Base-by-base conservation (phyloP, 2,113 vertebrate species). In the Himantopus leucocephalus region DNA sequence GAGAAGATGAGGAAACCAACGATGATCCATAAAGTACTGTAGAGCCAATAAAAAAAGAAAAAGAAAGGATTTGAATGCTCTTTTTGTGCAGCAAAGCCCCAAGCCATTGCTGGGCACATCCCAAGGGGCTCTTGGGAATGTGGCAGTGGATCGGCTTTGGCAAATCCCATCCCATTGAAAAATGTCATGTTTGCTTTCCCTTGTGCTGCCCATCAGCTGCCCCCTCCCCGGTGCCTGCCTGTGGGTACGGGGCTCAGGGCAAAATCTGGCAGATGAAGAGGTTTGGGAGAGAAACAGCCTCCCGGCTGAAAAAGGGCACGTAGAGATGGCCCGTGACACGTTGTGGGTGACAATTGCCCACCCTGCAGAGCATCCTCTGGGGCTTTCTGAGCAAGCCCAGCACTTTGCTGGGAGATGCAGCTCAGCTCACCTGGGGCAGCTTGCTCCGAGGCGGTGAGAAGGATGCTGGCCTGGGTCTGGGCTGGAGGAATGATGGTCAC, bases 301-400 rank as follows among this genome's bases (percentile, higher is more conserved):
- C 63, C 37, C 7, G 71, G 66, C 9, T 41, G 62, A 14, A 10
- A 32, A 23, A 0, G 10, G 32, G 6, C 4, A 0, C 11, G 1
- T 0, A 1, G 52, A 22, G 27, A 2, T 29, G 72, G 22, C 19
- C 39, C 1, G 16, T 7, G 50, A 16, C 58, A 7, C 5, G 1
- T 3, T 3, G 1, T 3, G 20, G 62, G 41, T 72, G 75, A 23
- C 43, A 19, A 18, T 1, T 6, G 21, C 39, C 19, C 68, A 13
- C 45, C 48, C n/a, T 55, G 60, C 37, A 5, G 39, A 24, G 50
- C 18, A 2, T 35, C 22, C 27, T 41, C 22, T 0, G 2, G 34
- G 21, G 70, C 11, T 56, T 12, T 19, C 39, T 4, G 47, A n/a
- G 45, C 47, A 14, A 41, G 47, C 16, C n/a, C 71, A 11, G 53